Evolutionary conservation across 1,140 invertebrate species (phyloP), one percentile per base, ranked within the genome.

Genomic region (Elysia chlorotica): DNA sequence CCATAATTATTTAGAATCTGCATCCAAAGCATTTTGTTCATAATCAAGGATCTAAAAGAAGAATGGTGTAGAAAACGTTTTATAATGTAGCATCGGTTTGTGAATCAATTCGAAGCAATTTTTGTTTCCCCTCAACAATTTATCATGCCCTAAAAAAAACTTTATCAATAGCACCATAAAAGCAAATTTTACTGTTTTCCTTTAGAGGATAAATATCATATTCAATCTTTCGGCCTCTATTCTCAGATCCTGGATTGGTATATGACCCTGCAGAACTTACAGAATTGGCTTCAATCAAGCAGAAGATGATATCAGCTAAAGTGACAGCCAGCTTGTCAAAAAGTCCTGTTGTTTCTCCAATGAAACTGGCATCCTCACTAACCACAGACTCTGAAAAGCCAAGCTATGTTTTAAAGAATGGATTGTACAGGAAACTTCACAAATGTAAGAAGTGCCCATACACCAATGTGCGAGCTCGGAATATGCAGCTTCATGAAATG

Each of bases 401-500:
- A 28, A 82, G 82, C 19, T 83, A 80, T 65, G 67, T 83, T 3
- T 38, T 80, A 21, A 84, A 80, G 69, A 83, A 83, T 75, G 92
- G 92, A 25, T 90, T 91, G 17, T 92, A 94, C 71, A 90, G 91
- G 14, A 95, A 95, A 86, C 93, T 96, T 91, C 92, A 93, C 78
- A 94, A 94, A 81, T 96, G 94, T 82, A 89, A 92, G 36, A 92
- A 91, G 81, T 96, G 95, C 85, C 94, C 95, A 0, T 94, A 94
- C 83, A 92, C 94, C 0, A 94, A 94, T 81, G 93, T 87, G 30
- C 76, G 85, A 28, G 73, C 79, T 5, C 91, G 92, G 37, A 94
- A 94, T 83, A 92, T 96, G 36, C 90, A 91, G n/a, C 93, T 94
- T 75, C 94, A 96, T 85, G 93, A 96, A 84, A 92, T 92, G 83